Percentiles rank a stretch among this genome's conserved stretches.
Evolutionary conservation across 2,797 vertebrate species (phyloP).

Genomic region (Eospalax fontanierii): DNA sequence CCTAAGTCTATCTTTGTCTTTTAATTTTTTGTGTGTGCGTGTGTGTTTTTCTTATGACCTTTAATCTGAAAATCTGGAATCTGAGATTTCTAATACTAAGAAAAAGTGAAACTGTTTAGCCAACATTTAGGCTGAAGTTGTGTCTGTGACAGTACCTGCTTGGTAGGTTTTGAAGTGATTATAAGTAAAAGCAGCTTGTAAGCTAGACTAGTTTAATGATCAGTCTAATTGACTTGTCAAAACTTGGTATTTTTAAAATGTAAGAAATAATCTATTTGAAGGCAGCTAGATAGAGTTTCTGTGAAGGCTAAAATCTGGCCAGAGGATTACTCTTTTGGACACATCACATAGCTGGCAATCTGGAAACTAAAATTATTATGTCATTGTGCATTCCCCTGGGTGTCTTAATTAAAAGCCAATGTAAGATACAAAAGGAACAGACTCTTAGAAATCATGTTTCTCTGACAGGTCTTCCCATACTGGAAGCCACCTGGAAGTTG

Average conservation of each 20-base stretch:
- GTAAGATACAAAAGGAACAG: conserved; percentile 80
- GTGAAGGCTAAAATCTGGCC: conserved; percentile 22
- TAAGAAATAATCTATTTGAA: conserved; percentile 27
- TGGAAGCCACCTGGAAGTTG: conserved; percentile 83
- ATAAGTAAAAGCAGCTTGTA: conserved; percentile 27
- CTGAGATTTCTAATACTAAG: background rate
- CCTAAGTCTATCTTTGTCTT: conserved; percentile 38
- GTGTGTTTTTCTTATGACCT: background rate
- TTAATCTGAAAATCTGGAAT: background rate
- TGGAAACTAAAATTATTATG: conserved; percentile 37
- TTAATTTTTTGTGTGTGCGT: background rate
- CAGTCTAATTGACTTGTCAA: conserved; percentile 39
- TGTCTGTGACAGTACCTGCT: background rate
- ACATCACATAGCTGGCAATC: conserved; percentile 10
- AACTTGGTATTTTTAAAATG: conserved; percentile 25
- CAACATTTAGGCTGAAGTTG: background rate
- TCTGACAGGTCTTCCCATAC: conserved; percentile 73
- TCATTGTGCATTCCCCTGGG: conserved; percentile 74
- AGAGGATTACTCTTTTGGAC: conserved; percentile 37
- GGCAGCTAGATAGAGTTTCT: conserved; percentile 35
- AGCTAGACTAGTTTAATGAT: conserved; percentile 48
- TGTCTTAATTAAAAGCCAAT: conserved; percentile 87
- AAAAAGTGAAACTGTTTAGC: background rate
- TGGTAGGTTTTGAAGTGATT: conserved; percentile 40
- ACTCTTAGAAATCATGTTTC: conserved; percentile 84